These are phyloP conservation scores for Gymnogyps californianus DNA, from an alignment of 2,113 vertebrate species.

Conservation along the genomic window DNA sequence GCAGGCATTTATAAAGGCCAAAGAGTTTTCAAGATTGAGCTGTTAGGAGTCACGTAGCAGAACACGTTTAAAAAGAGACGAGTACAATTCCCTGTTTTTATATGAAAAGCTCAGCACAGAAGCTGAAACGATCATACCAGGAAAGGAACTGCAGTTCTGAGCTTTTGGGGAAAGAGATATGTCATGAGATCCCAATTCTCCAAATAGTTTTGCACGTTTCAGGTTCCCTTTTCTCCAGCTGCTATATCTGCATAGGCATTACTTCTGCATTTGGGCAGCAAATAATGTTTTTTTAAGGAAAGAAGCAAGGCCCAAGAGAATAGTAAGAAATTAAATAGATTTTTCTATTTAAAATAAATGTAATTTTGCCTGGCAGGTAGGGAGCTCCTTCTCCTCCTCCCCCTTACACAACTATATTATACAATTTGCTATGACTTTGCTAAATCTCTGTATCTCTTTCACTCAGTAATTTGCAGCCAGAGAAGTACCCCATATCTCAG, in stretches of 20 bases:
- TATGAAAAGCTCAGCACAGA: slow-evolving; percentile 23
- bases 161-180: slow-evolving; percentile 17
- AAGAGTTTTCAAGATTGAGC: not conserved
- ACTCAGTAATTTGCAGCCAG: not conserved
- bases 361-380: not conserved
- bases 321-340: slow-evolving; percentile 3
- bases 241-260: not conserved
- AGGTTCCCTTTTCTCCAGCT: not conserved
- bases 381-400: not conserved
- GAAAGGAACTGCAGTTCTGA: not conserved
- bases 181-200: slow-evolving; percentile 36
- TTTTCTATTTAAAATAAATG: slow-evolving; percentile 39
- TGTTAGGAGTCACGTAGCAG: not conserved
- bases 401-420: not conserved
- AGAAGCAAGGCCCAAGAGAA: not conserved
- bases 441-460: not conserved
- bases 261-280: not conserved
- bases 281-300: not conserved
- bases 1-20: slow-evolving; percentile 14
- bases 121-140: not conserved
- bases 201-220: slow-evolving; percentile 5
- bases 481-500: not conserved
- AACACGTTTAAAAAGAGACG: not conserved
- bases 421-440: not conserved
- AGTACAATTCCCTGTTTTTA: slow-evolving; percentile 28